phyloP scores from a whole-genome alignment of 2,888 invertebrate species.

The Phragmatobia fuliginosa region DNA sequence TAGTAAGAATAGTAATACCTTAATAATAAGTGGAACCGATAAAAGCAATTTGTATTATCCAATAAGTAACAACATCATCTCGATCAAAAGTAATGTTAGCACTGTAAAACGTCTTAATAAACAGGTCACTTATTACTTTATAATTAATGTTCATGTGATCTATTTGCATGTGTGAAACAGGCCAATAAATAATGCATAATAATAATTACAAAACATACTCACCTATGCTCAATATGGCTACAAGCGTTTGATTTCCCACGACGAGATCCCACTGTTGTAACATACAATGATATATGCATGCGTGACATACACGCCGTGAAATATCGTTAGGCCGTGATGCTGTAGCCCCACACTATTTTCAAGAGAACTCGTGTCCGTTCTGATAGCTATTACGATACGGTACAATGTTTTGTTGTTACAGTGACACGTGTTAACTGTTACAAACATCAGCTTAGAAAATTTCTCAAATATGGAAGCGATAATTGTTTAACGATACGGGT shows the following conservation, averaged over 20 bases:
- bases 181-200: slow-evolving; percentile 54
- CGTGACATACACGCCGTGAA: slow-evolving; percentile 75
- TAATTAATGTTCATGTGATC: slow-evolving; percentile 24
- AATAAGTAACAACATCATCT: background rate
- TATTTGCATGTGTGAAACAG: slow-evolving; percentile 17
- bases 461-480: background rate
- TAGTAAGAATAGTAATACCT: too few species aligned
- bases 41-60: background rate
- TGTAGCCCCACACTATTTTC: slow-evolving; percentile 53
- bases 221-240: slow-evolving; percentile 26
- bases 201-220: slow-evolving; percentile 52
- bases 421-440: slow-evolving; percentile 23
- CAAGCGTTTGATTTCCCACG: slow-evolving; percentile 72
- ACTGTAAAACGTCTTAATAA: background rate
- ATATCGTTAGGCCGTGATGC: slow-evolving; percentile 68
- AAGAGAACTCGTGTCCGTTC: slow-evolving; percentile 50
- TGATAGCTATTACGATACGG: slow-evolving; percentile 36
- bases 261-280: slow-evolving; percentile 68
- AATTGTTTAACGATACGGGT: background rate
- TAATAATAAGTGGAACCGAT: background rate
- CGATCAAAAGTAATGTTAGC: background rate
- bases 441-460: slow-evolving; percentile 16
- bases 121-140: slow-evolving; percentile 4
- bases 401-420: slow-evolving; percentile 20
- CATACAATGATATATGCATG: slow-evolving; percentile 81